These are phyloP conservation scores for Oryzias javanicus DNA, from an alignment of 2,113 vertebrate species.

Conservation along the genomic window DNA sequence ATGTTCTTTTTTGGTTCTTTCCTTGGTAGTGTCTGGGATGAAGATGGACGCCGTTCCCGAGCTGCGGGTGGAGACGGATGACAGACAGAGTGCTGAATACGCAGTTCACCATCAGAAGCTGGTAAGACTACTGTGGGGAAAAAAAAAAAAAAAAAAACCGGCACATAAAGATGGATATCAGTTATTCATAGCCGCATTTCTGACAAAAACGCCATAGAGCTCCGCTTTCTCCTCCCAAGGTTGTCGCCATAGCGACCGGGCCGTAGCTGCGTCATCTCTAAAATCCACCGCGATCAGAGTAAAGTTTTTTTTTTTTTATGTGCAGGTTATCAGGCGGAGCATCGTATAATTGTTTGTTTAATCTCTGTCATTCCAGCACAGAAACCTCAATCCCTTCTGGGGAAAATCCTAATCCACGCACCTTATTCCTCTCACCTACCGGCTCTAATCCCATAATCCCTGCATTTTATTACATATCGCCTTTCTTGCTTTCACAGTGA, in stretches of 20 bases:
- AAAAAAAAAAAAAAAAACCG: too few species aligned
- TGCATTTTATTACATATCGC: constrained; percentile 52
- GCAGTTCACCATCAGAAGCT: constrained; percentile 98
- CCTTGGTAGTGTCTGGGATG: constrained; percentile 84
- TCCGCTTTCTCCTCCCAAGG: constrained; percentile 60
- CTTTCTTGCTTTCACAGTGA: constrained; percentile 36
- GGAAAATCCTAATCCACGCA: constrained; percentile 42
- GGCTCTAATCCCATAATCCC: constrained; percentile 61
- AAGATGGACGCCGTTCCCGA: constrained; percentile 92
- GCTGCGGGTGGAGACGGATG: constrained; percentile 91
- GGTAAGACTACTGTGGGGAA: constrained; percentile 75
- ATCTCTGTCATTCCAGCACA: constrained; percentile 54
- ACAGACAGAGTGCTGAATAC: constrained; percentile 88
- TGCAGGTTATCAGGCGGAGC: neutral
- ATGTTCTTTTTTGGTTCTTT: constrained; percentile 9
- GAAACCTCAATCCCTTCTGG: constrained; percentile 37
- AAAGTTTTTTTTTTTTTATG: constrained; percentile 4
- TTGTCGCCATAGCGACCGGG: constrained; percentile 67
- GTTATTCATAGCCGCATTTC: constrained; percentile 3
- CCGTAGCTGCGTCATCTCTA: constrained; percentile 27
- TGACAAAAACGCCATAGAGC: constrained; percentile 1
- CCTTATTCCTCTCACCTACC: constrained; percentile 54
- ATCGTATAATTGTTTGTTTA: neutral
- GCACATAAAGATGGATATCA: neutral
- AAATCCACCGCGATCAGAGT: constrained; percentile 15